phyloP scores from a whole-genome alignment of 2,113 vertebrate species.

The Madoqua kirkii region DNA sequence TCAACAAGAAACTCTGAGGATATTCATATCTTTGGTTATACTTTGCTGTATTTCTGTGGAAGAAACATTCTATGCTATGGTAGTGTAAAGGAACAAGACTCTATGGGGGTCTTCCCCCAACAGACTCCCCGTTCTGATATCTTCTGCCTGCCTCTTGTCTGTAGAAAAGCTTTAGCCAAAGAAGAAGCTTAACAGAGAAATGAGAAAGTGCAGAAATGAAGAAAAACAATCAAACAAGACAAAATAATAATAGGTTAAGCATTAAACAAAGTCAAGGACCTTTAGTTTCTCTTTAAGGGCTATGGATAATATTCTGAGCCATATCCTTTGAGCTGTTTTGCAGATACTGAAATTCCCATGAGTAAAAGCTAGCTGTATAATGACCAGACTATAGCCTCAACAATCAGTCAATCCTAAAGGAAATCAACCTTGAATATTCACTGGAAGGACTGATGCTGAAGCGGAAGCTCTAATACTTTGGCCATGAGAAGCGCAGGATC shows the following conservation, averaged over 20 bases:
- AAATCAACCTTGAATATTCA: neutral
- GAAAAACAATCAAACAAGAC: neutral
- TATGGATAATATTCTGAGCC: neutral
- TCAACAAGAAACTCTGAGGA: neutral
- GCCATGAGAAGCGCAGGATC: neutral
- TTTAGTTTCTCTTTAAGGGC: neutral
- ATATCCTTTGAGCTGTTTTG: neutral
- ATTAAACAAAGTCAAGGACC: neutral
- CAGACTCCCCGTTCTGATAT: neutral
- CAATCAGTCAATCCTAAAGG: neutral
- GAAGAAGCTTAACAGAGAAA: neutral
- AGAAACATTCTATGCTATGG: neutral
- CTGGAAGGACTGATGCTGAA: neutral
- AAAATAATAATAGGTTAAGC: neutral
- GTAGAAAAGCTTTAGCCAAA: neutral
- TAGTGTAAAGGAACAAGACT: neutral
- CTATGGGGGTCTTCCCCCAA: neutral
- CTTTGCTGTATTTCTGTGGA: neutral
- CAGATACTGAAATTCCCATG: neutral
- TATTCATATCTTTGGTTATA: neutral
- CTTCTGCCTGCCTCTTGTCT: neutral
- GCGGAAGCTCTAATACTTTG: neutral
- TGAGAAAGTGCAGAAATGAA: neutral
- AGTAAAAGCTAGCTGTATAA: neutral
- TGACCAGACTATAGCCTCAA: neutral